Conservation (phyloP, 2,797 vertebrate genomes). For the Hephaestus fuliginosus region DNA sequence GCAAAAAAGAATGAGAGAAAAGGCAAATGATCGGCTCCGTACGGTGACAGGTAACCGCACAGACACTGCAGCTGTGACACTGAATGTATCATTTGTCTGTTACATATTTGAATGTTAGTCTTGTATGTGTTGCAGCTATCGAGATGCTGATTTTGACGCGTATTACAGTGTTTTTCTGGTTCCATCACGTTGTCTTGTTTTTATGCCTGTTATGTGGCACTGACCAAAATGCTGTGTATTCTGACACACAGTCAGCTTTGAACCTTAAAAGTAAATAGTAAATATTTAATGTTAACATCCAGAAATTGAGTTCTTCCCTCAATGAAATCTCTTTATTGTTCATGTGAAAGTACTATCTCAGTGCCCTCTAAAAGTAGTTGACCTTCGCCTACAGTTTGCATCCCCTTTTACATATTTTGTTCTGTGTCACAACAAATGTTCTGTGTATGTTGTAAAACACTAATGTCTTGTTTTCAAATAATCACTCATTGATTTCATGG, state of each 20-base stretch:
- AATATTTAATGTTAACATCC: neutral
- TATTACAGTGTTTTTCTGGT: slow-evolving; percentile 70
- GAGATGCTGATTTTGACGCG: slow-evolving; percentile 58
- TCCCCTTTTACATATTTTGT: slow-evolving; percentile 71
- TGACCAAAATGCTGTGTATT: slow-evolving; percentile 77
- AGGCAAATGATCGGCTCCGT: neutral
- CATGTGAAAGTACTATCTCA: slow-evolving; percentile 8
- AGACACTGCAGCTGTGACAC: slow-evolving; percentile 55
- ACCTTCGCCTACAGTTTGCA: neutral
- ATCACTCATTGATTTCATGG: slow-evolving; percentile 90
- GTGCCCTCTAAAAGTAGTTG: neutral
- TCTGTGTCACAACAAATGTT: slow-evolving; percentile 84
- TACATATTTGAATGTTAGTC: slow-evolving; percentile 83
- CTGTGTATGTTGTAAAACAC: slow-evolving; percentile 87
- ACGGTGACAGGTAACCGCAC: neutral
- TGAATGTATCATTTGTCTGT: slow-evolving; percentile 85
- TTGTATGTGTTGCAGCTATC: slow-evolving; percentile 66
- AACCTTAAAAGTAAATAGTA: slow-evolving; percentile 2
- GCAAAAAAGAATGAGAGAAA: neutral
- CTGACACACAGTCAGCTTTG: neutral
- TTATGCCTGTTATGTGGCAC: slow-evolving; percentile 82
- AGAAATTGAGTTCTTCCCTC: neutral
- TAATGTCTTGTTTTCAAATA: slow-evolving; percentile 91
- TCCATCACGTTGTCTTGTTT: slow-evolving; percentile 84
- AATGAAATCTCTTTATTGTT: neutral